Evolutionary conservation across 2,888 invertebrate genomes (phyloP), one percentile per base, ranked within the genome.

Genomic region (Drepana falcataria): DNA sequence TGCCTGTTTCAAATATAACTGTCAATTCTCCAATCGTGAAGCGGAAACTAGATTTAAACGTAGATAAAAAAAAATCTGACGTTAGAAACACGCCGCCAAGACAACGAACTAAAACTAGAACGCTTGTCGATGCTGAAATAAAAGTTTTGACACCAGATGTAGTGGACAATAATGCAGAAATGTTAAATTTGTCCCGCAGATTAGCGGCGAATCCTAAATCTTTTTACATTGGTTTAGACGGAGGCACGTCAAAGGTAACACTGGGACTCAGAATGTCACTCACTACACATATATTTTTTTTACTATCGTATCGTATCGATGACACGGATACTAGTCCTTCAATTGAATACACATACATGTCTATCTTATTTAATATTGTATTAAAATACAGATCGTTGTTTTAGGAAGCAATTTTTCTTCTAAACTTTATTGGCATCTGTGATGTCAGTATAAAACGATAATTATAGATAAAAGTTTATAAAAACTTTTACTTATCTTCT

Each of bases 61-160:
- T 57, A 59, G 58, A 58, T 37, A 34, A 54, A 0, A 63, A 61
- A 58, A 60, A 59, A 47, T 33, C 47, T 33, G 58, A 60, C 37
- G 53, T 49, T 5, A 65, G 56, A 56, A 62, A 61, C 40, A 55
- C 51, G 2, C 52, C 54, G 52, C 72, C 70, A 51, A 75, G 89
- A 52, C 76, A 81, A 49, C 66, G 90, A 2, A 76, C 83, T 2
- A 85, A 87, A 65, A 85, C 93, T 0, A 79, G 90, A 52, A 91
- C 91, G 0, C 64, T 91, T 35, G 74, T 82, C n/a, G 87, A 88
- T 7, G 70, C 78, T 56, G 91, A 91, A 75, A 84, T 88, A 0
- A 90, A 87, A 62, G 68, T 89, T 0, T 62, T 90, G 6, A 88
- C 73, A 2, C 62, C 77, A 1, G 79, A 79, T 2, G 68, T 56